Base-by-base conservation (phyloP, 2,797 vertebrate genomes). In the Sparus aurata region DNA sequence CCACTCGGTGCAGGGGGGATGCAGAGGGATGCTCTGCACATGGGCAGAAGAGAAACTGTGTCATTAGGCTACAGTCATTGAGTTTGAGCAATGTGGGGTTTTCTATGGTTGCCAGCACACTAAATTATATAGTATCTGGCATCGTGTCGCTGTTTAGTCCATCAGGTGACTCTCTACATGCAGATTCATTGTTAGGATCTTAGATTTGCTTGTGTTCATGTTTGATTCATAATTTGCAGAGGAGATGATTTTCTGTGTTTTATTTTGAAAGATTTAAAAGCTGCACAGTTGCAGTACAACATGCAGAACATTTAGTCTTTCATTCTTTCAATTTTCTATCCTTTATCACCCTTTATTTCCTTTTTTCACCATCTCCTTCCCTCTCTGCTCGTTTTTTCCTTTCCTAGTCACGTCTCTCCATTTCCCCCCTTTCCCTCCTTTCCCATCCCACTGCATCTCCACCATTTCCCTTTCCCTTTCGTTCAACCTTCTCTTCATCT, bases 11-110 rank as follows among this genome's bases (percentile, higher is more conserved):
- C 49, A 38, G 38, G 41, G 69, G 53, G 30, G 61, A 27, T 41
- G 61, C 46, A 52, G 69, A 49, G 62, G 23, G 62, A 30, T 71
- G 68, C 68, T 75, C 38, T 67, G 69, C 70, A 80, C 59, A 84
- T 77, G 79, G 75, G 57, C 20, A 83, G 49, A 30, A 46, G 52
- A 53, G 62, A 70, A 61, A 57, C 12, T 59, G 15, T 70, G 30
- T 57, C 67, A 61, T 41, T 11, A n/a, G 18, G n/a, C 12, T 45
- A 46, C 13, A 22, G n/a, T 27, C 58, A 16, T 4, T 59, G 62
- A 66, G 52, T 61, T 58, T 12, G 23, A 59, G 38, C 8, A 0
- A 0, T 58, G 2, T 25, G 43, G 25, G 1, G 12, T 41, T 61
- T 68, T 50, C 22, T 62, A 18, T n/a, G 18, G 30, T 45, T 15